Percentiles rank a stretch among this genome's conserved stretches.
These are phyloP conservation scores for Resseliella maxima DNA, from an alignment of 2,888 invertebrate genomes.

Conservation along the genomic window DNA sequence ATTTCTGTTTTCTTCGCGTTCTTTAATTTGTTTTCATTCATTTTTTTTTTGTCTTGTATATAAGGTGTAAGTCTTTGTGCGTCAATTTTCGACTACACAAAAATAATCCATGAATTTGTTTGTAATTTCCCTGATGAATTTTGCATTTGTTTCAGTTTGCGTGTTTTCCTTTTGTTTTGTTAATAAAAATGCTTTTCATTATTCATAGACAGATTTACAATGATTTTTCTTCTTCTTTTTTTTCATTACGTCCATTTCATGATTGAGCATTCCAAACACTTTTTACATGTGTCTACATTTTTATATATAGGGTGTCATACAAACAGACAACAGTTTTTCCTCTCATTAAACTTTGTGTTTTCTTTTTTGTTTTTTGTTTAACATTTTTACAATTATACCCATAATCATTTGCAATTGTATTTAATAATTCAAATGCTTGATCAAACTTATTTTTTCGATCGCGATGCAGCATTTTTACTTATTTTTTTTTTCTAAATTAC, in stretches of 20 bases:
- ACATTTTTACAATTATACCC: neutral
- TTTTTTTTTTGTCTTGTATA: neutral
- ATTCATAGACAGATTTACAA: neutral
- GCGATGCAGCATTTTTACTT: neutral
- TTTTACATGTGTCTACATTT: too few species aligned
- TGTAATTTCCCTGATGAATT: conserved; percentile 7
- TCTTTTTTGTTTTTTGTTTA: neutral
- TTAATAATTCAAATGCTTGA: neutral
- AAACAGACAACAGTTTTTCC: neutral
- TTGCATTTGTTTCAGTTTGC: neutral
- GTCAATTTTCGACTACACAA: neutral
- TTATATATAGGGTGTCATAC: too few species aligned
- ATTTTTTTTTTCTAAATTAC: neutral
- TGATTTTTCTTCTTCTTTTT: neutral
- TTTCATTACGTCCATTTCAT: neutral
- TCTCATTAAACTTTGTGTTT: neutral
- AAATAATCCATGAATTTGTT: neutral
- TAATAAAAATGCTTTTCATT: neutral
- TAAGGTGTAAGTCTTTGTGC: too few species aligned
- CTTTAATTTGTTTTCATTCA: too few species aligned
- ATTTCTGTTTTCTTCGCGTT: too few species aligned
- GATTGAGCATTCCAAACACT: conserved; percentile 28
- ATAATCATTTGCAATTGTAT: neutral
- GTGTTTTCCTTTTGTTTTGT: neutral
- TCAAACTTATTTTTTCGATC: neutral